Evolutionary conservation across 2,888 invertebrate genomes (phyloP), one percentile per base, ranked within the genome.

Genomic region (Pristionchus entomophagus): DNA sequence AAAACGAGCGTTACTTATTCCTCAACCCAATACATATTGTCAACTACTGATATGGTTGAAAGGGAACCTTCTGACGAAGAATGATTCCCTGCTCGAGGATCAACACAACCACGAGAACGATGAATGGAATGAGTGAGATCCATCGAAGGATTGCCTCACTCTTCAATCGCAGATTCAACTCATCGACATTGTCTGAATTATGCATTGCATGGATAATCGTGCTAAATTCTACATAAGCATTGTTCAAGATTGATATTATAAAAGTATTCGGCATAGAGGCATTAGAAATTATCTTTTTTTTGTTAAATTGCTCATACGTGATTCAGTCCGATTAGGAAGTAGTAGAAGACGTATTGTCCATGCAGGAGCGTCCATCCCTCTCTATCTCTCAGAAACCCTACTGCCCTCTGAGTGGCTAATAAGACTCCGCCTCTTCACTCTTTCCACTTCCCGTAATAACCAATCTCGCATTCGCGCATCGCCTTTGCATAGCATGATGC

Each of bases 361-460:
- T 38, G 22, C 65, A 69, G 65, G 65, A 14, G 65, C 65, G 29
- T 69, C 65, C 65, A 69, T 69, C 10, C n/a, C 35, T 38, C n/a
- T 5, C n/a, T n/a, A 38, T 22, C 1, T 12, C 59, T 10, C 35
- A 69, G 65, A 69, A 65, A 38, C 17, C 35, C 65, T 69, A 59
- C 14, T 38, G 65, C 5, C 35, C 65, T 65, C 17, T 38, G 29
- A n/a, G n/a, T n/a, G n/a, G n/a, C 65, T 69, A 32, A 35, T 38
- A 22, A n/a, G 65, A 69, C 65, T 69, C 65, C 65, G 4, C 65
- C 65, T 29, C 26, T 69, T n/a, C n/a, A n/a, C n/a, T n/a, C n/a
- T n/a, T 38, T 29, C 38, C 65, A 69, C 65, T 69, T 38, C 17
- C 8, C 65, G 17, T 69, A 38, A 69, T 69, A 69, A 69, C 35